Base-by-base conservation (phyloP, 1,140 invertebrate genomes). In the Drosophila suzukii region DNA sequence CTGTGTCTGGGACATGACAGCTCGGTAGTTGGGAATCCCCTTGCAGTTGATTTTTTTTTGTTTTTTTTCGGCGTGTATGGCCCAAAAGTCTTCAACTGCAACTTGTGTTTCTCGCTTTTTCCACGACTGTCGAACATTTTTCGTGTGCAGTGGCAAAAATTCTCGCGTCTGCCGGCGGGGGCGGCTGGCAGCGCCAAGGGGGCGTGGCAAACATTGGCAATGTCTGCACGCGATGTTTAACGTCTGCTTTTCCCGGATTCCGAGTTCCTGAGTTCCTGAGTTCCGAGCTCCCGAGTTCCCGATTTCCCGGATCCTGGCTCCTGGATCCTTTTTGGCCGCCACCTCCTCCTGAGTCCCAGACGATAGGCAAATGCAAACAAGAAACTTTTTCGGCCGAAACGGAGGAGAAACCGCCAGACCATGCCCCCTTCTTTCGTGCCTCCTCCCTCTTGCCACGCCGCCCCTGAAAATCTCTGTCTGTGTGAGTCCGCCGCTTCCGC, bases 161-260 rank as follows among this genome's bases (percentile, higher is more conserved):
- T 49, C 36, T 43, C 15, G 43, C 70, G 41, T 59, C 46, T 54
- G 36, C 43, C 39, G 6, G 34, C 38, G n/a, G 44, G 56, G 59
- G 51, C 56, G 46, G 58, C 46, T 55, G 38, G 20, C 24, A 61
- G 47, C 39, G 41, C 39, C 39, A 43, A 10, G 68, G 38, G 38
- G 81, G 76, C 75, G 67, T 61, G 80, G 62, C 60, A 39, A 49
- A 60, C 58, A 51, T 55, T 71, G 68, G 81, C 85, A 67, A 76
- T 81, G 84, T 89, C 84, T 89, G 84, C 84, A 89, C 84, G 84
- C 84, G 84, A 89, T 89, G 74, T 83, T 88, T 83, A 89, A 80
- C 82, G 82, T 86, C 82, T 86, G 84, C 76, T 71, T 67, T 62
- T 62, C 60, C 20, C 36, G 27, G 36, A 27, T 30, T 7, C 43